Evolutionary conservation across 2,113 vertebrate genomes (phyloP), one percentile per base, ranked within the genome.

Genomic region (Neolamprologus falcicula): DNA sequence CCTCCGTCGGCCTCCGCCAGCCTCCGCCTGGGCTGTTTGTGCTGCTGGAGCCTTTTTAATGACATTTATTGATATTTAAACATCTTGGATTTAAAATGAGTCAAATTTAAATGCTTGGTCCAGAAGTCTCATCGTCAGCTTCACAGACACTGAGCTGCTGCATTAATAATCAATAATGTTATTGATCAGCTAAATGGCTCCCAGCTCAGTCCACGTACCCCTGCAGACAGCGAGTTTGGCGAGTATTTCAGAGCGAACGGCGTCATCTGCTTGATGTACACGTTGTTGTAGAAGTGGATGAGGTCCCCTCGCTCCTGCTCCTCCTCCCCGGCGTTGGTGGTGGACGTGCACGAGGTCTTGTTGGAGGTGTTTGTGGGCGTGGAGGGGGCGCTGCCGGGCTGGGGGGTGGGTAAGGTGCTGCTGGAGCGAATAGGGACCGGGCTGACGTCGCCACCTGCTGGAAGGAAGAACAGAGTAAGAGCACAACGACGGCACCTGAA

Each of bases 281-380:
- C 87, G 6, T 92, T 97, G 93, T 99, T 99, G 87, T 99, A 99
- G 95, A 99, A 99, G 57, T 97, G 97, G 86, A 99, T 98, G 45
- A 99, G 97, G 93, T 98, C 97, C 4, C 97, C 98, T 5, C 97
- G 94, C 86, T 98, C 97, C 28, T 95, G 96, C 0, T 98, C 97
- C 86, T 97, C 97, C 24, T 95, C 96, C 0, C 88, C 87, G 3
- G 68, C 40, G 45, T 26, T 73, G 5, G 97, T 95, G 26, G 85
- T 80, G 4, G 97, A 95, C 11, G 87, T 84, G 52, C 80, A 78
- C 91, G 79, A 68, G 91, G 84, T 92, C 79, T 96, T 94, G 1
- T 92, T 93, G 17, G 97, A 95, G 80, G 96, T 92, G 0, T 76
- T 76, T 17, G 71, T 76, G 71, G 71, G 71, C 0, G 98, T 97